Percentiles rank a stretch among this genome's conserved stretches.
These are phyloP conservation scores for Xiphophorus birchmanni DNA, from an alignment of 2,797 vertebrate genomes.

Conservation along the genomic window DNA sequence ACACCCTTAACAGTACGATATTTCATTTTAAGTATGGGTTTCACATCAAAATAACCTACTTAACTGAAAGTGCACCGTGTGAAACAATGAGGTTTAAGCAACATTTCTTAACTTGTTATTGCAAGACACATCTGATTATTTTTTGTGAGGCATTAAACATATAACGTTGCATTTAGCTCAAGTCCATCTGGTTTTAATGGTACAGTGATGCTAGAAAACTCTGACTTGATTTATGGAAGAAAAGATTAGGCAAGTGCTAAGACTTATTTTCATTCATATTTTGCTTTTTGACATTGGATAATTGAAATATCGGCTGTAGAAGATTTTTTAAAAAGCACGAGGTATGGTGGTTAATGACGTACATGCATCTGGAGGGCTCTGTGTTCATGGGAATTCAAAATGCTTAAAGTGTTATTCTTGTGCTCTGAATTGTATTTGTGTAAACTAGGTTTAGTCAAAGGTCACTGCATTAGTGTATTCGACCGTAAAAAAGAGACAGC, in stretches of 20 bases:
- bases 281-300: neutral
- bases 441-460: constrained; percentile 24
- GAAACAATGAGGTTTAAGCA: neutral
- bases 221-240: neutral
- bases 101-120: neutral
- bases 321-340: neutral
- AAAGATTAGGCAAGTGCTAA: neutral
- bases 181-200: neutral
- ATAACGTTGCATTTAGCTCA: neutral
- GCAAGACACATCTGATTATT: neutral
- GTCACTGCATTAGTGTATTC: constrained; percentile 22
- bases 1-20: neutral
- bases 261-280: neutral
- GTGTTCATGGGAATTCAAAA: neutral
- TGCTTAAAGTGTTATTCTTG: neutral
- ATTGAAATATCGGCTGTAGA: neutral
- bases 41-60: neutral
- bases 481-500: constrained; percentile 32
- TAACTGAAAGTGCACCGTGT: neutral
- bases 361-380: neutral
- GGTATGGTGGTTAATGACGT: neutral
- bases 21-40: neutral
- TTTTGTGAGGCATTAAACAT: neutral
- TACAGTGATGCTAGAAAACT: neutral
- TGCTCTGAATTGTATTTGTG: neutral